These are phyloP conservation scores for Pseudorectes ferrugineus DNA, from an alignment of 2,113 vertebrate species.

Conservation along the genomic window DNA sequence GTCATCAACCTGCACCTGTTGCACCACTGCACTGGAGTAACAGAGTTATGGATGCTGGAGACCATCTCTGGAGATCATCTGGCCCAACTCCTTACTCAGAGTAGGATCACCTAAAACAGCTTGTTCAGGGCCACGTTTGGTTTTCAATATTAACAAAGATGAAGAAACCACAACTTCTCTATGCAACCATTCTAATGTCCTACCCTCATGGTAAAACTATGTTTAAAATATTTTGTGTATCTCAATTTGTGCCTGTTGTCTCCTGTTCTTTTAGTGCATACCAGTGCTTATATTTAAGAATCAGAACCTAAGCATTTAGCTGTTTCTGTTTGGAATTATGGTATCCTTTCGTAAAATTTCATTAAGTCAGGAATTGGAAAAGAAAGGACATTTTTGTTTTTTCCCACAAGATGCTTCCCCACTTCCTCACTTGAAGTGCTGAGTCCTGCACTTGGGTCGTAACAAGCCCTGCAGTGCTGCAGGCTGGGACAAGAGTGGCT, in stretches of 20 bases:
- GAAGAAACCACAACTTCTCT: background rate
- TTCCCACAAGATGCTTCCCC: background rate
- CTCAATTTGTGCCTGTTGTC: background rate
- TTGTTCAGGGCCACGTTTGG: background rate
- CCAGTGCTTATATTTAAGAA: background rate
- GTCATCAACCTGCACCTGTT: background rate
- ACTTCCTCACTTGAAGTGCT: background rate
- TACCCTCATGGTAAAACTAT: background rate
- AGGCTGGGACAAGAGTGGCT: background rate
- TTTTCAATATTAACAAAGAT: background rate
- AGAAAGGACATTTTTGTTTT: background rate
- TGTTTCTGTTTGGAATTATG: background rate
- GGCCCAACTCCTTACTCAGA: background rate
- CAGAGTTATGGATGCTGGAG: background rate
- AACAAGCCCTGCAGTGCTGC: background rate
- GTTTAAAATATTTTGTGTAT: background rate
- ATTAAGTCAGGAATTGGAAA: background rate
- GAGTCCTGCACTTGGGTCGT: background rate
- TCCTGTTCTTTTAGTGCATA: background rate
- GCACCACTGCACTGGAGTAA: background rate
- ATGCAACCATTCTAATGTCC: background rate
- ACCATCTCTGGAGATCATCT: background rate
- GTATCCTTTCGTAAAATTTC: background rate
- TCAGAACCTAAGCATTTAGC: background rate
- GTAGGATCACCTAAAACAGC: background rate